A percentile compares a stretch with the other conserved stretches of the same genome.
Conservation (phyloP, 2,888 invertebrate species). For the Hydrotaea diabolus region DNA sequence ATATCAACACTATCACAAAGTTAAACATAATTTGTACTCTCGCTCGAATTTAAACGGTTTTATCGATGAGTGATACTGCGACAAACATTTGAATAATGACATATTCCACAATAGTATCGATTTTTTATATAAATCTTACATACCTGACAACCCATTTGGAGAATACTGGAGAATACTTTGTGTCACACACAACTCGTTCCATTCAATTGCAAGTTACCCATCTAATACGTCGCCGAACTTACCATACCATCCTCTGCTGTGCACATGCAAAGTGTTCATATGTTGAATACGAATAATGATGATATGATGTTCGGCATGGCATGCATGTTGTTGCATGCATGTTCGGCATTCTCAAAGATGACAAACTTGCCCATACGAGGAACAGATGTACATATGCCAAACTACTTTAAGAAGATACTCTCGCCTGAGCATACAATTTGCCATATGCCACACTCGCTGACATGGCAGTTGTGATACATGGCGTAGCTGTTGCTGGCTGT, state of each 20-base stretch:
- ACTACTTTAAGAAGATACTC: neutral
- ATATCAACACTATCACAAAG: too few relatives aligned
- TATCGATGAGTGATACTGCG: too few relatives aligned
- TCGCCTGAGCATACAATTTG: neutral
- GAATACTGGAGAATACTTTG: too few relatives aligned
- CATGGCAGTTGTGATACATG: too few relatives aligned
- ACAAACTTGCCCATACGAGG: neutral
- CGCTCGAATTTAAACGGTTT: too few relatives aligned
- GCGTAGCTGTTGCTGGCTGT: neutral
- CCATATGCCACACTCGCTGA: neutral
- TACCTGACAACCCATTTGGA: too few relatives aligned
- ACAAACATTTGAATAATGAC: too few relatives aligned
- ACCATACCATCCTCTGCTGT: neutral
- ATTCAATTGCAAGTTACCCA: neutral
- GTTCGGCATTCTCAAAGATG: neutral
- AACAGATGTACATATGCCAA: neutral
- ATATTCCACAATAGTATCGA: too few relatives aligned
- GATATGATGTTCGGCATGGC: neutral
- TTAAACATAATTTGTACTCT: too few relatives aligned
- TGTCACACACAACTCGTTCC: too few relatives aligned
- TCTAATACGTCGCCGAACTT: neutral
- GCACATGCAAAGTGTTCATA: neutral
- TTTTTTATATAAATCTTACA: too few relatives aligned
- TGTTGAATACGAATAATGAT: neutral
- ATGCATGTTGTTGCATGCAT: constrained; percentile 5